Conservation (phyloP, 2,797 vertebrate species). For the Echiichthys vipera region DNA sequence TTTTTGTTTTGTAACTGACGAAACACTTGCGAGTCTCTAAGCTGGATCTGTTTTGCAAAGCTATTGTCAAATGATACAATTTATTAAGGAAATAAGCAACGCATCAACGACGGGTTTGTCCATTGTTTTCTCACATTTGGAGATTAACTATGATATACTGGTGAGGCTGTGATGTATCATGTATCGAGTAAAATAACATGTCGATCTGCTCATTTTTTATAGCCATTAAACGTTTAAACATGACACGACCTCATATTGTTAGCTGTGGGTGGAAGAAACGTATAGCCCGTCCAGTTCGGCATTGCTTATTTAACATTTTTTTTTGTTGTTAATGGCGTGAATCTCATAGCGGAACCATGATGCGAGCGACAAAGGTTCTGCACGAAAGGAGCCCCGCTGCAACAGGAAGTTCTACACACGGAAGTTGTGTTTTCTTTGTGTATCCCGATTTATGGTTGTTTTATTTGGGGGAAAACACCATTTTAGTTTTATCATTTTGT, state of each 20-base stretch:
- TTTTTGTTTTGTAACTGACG: constrained; percentile 33
- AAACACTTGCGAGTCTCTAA: background rate
- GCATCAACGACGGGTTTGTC: background rate
- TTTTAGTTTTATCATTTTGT: constrained; percentile 61
- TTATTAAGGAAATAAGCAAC: too few relatives aligned
- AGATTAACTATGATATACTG: constrained; percentile 1
- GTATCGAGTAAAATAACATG: background rate
- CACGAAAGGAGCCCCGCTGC: constrained; percentile 77
- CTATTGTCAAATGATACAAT: background rate
- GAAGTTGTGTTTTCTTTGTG: constrained; percentile 91
- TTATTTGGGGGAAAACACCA: constrained; percentile 82
- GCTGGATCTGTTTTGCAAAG: constrained; percentile 1
- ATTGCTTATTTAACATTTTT: constrained; percentile 55
- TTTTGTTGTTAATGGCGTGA: constrained; percentile 42
- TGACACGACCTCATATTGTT: background rate
- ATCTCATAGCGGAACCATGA: constrained; percentile 82
- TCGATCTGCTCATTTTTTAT: background rate
- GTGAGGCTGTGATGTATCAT: background rate
- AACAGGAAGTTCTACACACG: constrained; percentile 86
- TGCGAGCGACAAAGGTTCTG: constrained; percentile 65
- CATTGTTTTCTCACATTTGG: background rate
- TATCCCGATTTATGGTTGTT: constrained; percentile 86
- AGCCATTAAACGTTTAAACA: background rate
- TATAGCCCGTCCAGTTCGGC: background rate
- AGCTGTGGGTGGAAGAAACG: constrained; percentile 1